phyloP scores from a whole-genome alignment of 2,797 vertebrate genomes.

The Pyrocephalus nanus region DNA sequence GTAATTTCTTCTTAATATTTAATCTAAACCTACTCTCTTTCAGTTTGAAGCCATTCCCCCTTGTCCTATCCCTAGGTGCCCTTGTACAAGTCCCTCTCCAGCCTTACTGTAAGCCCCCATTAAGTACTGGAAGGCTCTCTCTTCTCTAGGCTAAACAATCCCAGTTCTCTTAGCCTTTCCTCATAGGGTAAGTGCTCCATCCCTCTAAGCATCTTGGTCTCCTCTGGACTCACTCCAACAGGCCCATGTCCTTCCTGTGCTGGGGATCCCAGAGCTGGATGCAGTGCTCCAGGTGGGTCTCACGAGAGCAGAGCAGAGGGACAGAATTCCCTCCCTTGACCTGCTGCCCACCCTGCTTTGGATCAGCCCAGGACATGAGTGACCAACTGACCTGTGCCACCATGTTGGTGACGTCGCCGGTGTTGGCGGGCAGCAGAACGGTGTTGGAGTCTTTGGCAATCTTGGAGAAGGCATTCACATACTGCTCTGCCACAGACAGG shows the following conservation, averaged over 20 bases:
- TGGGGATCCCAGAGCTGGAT: background rate
- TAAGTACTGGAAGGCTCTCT: background rate
- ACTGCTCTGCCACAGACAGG: conserved; percentile 91
- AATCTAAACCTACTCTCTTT: background rate
- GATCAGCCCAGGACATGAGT: background rate
- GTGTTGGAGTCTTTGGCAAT: conserved; percentile 95
- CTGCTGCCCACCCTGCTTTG: background rate
- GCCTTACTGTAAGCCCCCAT: background rate
- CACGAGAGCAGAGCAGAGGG: background rate
- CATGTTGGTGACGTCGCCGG: conserved; percentile 89
- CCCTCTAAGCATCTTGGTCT: rapidly evolving
- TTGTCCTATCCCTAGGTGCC: background rate
- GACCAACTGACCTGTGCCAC: conserved; percentile 86
- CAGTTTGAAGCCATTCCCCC: background rate
- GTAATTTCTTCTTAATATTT: background rate
- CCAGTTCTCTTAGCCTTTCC: background rate
- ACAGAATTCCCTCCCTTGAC: background rate
- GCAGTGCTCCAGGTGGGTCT: background rate
- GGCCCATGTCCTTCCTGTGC: background rate
- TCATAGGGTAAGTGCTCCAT: rapidly evolving
- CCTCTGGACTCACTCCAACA: rapidly evolving
- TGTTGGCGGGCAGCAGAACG: conserved; percentile 87
- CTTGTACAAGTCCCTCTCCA: background rate
- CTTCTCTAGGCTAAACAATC: background rate
- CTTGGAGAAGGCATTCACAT: conserved; percentile 90